phyloP scores from a whole-genome alignment of 1,140 invertebrate genomes.

The Mercenaria mercenaria region DNA sequence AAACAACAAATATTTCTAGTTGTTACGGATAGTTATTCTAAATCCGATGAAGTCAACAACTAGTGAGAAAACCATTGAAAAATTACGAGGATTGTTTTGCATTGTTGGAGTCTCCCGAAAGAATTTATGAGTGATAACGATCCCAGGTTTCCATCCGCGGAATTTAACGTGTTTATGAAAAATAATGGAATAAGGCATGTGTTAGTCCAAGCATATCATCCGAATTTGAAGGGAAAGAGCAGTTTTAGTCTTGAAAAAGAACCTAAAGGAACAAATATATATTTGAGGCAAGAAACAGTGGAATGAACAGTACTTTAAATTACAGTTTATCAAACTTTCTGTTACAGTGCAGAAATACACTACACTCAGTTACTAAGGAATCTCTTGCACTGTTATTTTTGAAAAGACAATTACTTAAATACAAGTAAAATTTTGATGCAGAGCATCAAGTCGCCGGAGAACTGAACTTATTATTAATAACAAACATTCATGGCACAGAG shows the following conservation, averaged over 20 bases:
- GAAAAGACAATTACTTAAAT: background rate
- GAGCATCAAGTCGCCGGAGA: too few species aligned
- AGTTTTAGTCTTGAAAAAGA: conserved; percentile 41
- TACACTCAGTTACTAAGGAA: conserved; percentile 59
- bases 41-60: conserved; percentile 73
- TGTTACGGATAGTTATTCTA: conserved; percentile 86
- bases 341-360: conserved; percentile 64
- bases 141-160: conserved; percentile 78
- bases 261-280: conserved; percentile 24
- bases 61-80: too few species aligned
- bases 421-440: too few species aligned
- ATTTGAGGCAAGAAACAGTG: conserved; percentile 52
- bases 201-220: conserved; percentile 28
- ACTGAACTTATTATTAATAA: too few species aligned
- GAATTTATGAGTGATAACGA: conserved; percentile 83
- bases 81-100: conserved; percentile 6
- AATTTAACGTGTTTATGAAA: conserved; percentile 82
- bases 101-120: conserved; percentile 71
- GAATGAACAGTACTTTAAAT: background rate
- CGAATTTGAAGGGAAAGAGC: conserved; percentile 65
- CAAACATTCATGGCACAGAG: too few species aligned
- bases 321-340: conserved; percentile 22
- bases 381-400: conserved; percentile 58
- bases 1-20: conserved; percentile 71
- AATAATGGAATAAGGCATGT: conserved; percentile 80